phyloP scores from a whole-genome alignment of 1,140 invertebrate species.

The Holotrichia oblita region DNA sequence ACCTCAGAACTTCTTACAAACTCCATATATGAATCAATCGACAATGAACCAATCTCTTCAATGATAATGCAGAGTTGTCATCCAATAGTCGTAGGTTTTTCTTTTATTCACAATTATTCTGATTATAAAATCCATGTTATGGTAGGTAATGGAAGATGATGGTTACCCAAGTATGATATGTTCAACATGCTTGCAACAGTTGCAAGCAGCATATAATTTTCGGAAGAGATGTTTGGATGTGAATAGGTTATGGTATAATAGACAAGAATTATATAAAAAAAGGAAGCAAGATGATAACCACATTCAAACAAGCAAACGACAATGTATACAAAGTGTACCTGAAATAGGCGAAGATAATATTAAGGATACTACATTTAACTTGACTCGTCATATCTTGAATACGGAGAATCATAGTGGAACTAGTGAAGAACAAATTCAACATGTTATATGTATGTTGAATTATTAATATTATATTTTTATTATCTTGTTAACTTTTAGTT shows the following conservation, averaged over 20 bases:
- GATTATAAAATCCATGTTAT: conserved; percentile 23
- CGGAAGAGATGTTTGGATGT: conserved; percentile 44
- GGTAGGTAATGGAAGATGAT: conserved; percentile 50
- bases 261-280: neutral
- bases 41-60: conserved; percentile 38
- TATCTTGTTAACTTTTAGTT: neutral
- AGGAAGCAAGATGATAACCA: neutral
- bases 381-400: neutral
- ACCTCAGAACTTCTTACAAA: conserved; percentile 6
- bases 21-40: conserved; percentile 27
- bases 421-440: neutral
- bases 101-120: neutral
- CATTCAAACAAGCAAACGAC: neutral
- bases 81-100: conserved; percentile 41
- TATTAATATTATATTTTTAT: neutral
- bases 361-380: neutral
- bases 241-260: neutral
- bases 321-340: neutral
- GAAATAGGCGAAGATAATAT: neutral
- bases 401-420: neutral
- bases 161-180: conserved; percentile 53
- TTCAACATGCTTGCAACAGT: conserved; percentile 45
- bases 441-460: neutral
- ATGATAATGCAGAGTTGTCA: conserved; percentile 40
- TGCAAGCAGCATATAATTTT: conserved; percentile 47